Conservation (phyloP, 2,888 invertebrate genomes). For the Steinernema scapterisci region DNA sequence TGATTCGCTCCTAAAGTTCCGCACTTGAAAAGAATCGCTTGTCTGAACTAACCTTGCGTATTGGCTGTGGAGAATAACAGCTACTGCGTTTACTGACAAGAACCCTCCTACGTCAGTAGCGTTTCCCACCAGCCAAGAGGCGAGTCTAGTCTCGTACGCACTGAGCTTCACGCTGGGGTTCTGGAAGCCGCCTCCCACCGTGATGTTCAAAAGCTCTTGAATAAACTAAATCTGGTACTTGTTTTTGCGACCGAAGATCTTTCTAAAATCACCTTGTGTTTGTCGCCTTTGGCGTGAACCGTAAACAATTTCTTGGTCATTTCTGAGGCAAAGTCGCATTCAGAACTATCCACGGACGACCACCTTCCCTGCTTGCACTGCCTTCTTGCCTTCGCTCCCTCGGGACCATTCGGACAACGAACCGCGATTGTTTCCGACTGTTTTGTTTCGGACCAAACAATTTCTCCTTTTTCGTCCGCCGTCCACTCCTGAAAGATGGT, state of each 20-base stretch:
- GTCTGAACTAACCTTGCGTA: not conserved
- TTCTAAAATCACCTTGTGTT: not conserved
- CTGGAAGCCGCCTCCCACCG: not conserved
- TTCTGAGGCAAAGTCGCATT: not conserved
- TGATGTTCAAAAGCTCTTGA: constrained; percentile 1
- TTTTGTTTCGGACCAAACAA: not conserved
- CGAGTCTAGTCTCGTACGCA: constrained; percentile 1
- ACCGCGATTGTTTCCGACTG: not conserved
- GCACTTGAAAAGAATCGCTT: not conserved
- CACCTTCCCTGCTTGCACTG: constrained; percentile 13
- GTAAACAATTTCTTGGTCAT: not conserved
- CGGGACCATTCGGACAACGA: not conserved
- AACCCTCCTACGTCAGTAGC: not conserved
- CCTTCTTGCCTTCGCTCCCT: constrained; percentile 4
- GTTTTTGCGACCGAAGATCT: no score
- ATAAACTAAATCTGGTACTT: not conserved
- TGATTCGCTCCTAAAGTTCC: not conserved
- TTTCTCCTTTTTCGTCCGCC: constrained; percentile 17
- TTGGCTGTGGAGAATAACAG: not conserved
- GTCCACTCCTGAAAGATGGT: constrained; percentile 8
- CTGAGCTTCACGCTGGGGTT: not conserved
- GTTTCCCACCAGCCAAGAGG: constrained; percentile 21
- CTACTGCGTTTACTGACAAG: not conserved
- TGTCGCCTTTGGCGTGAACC: not conserved
- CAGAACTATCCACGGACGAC: not conserved